Percentiles rank a stretch among this genome's conserved stretches.
Conservation (phyloP, 2,797 vertebrate genomes). For the Spinus pinus region DNA sequence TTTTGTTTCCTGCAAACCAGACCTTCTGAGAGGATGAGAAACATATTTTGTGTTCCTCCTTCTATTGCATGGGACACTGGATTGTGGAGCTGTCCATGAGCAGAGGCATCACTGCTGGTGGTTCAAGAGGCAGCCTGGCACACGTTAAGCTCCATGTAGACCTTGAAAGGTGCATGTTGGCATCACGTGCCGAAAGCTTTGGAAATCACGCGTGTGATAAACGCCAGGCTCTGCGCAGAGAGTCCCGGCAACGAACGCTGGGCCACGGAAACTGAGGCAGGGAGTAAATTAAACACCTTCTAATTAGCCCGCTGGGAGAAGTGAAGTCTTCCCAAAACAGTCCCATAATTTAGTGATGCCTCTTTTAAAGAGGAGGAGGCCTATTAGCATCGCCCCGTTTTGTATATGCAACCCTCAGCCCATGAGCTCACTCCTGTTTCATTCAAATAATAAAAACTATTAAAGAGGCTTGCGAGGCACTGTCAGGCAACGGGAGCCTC, state of each 20-base stretch:
- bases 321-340: constrained; percentile 39
- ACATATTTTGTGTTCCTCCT: constrained; percentile 21
- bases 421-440: constrained; percentile 47
- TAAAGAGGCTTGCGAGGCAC: constrained; percentile 39
- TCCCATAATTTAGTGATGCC: constrained; percentile 46
- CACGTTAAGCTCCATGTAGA: neutral
- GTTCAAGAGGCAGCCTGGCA: constrained; percentile 13
- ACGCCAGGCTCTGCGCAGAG: neutral
- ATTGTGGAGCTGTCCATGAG: constrained; percentile 29
- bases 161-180: constrained; percentile 21
- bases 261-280: constrained; percentile 43
- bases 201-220: constrained; percentile 25
- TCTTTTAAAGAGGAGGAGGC: constrained; percentile 30
- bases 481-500: constrained; percentile 23
- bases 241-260: neutral
- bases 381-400: constrained; percentile 31
- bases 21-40: constrained; percentile 30
- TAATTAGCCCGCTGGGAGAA: constrained; percentile 43
- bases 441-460: constrained; percentile 31
- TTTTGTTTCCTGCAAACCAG: constrained; percentile 28
- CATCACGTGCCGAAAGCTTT: constrained; percentile 22
- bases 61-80: neutral
- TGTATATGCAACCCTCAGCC: constrained; percentile 30
- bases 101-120: neutral
- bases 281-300: constrained; percentile 24